Evolutionary conservation across 2,113 vertebrate genomes (phyloP).

Genomic region (Coreoperca whiteheadi): DNA sequence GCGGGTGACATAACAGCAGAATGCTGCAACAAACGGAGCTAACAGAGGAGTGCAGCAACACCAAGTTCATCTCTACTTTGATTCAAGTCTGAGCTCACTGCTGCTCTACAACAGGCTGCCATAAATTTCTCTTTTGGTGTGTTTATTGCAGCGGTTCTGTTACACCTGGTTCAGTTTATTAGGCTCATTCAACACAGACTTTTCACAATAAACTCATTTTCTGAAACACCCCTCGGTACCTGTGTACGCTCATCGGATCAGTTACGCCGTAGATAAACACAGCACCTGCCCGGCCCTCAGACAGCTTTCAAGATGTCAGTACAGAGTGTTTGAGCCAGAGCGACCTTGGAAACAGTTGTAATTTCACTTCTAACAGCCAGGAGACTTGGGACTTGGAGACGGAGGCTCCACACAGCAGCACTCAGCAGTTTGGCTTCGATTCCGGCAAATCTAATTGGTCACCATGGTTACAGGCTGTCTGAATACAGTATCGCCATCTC

Average conservation of each 20-base stretch:
- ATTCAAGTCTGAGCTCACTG: not conserved
- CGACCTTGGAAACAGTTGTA: conserved; percentile 35
- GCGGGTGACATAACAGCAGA: too few relatives aligned
- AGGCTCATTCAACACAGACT: not conserved
- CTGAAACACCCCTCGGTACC: not conserved
- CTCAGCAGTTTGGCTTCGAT: conserved; percentile 56
- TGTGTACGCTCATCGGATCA: not conserved
- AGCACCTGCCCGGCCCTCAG: not conserved
- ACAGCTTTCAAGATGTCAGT: conserved; percentile 2
- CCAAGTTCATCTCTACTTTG: too few relatives aligned
- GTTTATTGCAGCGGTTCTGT: not conserved
- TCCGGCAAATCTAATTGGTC: conserved; percentile 68
- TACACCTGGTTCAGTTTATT: not conserved
- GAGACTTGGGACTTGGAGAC: conserved; percentile 39
- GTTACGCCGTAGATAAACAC: conserved; percentile 16
- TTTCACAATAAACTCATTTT: not conserved
- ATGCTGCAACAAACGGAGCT: too few relatives aligned
- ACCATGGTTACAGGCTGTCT: conserved; percentile 69
- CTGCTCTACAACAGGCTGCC: too few relatives aligned
- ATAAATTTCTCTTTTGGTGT: too few relatives aligned
- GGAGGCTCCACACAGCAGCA: conserved; percentile 43
- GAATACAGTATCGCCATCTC: conserved; percentile 39
- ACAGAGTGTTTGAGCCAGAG: conserved; percentile 4
- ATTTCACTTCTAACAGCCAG: conserved; percentile 44
- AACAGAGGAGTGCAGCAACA: too few relatives aligned